Evolutionary conservation across 92 coral and sea anemone genomes (phyloP).

Genomic region (Porites rus): DNA sequence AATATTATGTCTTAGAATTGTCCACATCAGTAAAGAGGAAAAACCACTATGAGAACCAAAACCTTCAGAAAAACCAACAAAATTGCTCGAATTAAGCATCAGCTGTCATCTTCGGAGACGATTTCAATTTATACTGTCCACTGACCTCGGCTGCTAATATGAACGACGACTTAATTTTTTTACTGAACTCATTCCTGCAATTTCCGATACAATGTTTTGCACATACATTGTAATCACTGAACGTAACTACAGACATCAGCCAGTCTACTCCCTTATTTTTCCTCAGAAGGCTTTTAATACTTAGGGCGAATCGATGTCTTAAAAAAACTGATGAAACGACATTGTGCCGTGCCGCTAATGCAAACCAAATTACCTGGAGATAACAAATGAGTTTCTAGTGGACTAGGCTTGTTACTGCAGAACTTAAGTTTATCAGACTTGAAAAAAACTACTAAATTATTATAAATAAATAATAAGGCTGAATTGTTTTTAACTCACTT

Average conservation of each 20-base stretch:
- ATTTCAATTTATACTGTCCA: constrained; percentile 10
- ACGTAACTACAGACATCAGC: constrained; percentile 17
- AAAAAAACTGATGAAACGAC: constrained; percentile 1
- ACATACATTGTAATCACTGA: constrained; percentile 8
- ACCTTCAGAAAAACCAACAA: not conserved
- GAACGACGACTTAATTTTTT: constrained; percentile 5
- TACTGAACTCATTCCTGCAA: constrained; percentile 5
- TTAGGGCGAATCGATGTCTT: constrained; percentile 10
- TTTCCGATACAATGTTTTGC: constrained; percentile 8
- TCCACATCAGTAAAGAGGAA: not conserved
- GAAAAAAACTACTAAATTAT: constrained; percentile 15
- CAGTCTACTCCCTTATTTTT: constrained; percentile 20
- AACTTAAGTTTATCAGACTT: constrained; percentile 15
- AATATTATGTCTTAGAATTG: not conserved
- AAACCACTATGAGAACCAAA: not conserved
- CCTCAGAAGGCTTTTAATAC: not conserved
- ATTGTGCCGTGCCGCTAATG: constrained; percentile 24
- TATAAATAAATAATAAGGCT: constrained; percentile 12
- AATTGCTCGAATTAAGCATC: not conserved
- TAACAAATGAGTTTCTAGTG: constrained; percentile 13
- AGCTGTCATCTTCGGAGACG: constrained; percentile 6
- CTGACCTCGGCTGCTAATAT: constrained; percentile 1
- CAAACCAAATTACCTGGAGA: constrained; percentile 12
- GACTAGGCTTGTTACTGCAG: constrained; percentile 24
- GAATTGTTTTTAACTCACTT: constrained; percentile 21